Percentiles rank a stretch among this genome's conserved stretches.
phyloP scores from a whole-genome alignment of 1,140 invertebrate genomes.

The Plodia interpunctella region DNA sequence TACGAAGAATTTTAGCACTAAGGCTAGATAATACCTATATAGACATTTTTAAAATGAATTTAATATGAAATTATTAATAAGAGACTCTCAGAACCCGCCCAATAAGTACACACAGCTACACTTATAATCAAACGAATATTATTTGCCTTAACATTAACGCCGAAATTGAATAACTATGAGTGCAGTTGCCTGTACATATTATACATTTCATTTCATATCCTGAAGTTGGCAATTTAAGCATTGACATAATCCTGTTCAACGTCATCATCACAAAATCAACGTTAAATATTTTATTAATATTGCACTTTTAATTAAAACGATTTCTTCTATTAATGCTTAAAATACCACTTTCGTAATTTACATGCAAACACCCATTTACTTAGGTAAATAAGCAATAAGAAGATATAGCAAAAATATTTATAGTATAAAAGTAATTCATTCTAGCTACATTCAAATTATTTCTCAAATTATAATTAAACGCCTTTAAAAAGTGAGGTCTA shows the following conservation, averaged over 20 bases:
- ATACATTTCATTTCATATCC: not conserved
- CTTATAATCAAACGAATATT: not conserved
- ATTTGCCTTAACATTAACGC: not conserved
- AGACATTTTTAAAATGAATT: too few relatives aligned
- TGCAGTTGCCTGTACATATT: not conserved
- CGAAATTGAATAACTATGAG: slow-evolving; percentile 2
- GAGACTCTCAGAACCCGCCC: not conserved
- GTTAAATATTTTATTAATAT: too few relatives aligned
- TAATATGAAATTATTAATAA: too few relatives aligned
- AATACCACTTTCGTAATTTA: not conserved
- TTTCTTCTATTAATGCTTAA: not conserved
- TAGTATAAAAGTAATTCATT: slow-evolving; percentile 10
- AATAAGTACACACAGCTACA: slow-evolving; percentile 5
- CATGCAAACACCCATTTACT: not conserved
- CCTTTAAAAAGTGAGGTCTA: slow-evolving; percentile 34
- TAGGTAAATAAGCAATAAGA: not conserved
- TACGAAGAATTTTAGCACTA: too few relatives aligned
- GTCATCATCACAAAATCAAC: too few relatives aligned
- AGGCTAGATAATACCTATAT: too few relatives aligned
- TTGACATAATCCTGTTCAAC: too few relatives aligned
- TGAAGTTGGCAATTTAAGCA: not conserved
- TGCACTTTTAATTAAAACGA: not conserved
- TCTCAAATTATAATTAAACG: slow-evolving; percentile 20
- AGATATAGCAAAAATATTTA: slow-evolving; percentile 10
- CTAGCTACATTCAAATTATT: not conserved